Evolutionary conservation across 2,797 vertebrate genomes (phyloP).

Genomic region (Apogon hyalosoma): DNA sequence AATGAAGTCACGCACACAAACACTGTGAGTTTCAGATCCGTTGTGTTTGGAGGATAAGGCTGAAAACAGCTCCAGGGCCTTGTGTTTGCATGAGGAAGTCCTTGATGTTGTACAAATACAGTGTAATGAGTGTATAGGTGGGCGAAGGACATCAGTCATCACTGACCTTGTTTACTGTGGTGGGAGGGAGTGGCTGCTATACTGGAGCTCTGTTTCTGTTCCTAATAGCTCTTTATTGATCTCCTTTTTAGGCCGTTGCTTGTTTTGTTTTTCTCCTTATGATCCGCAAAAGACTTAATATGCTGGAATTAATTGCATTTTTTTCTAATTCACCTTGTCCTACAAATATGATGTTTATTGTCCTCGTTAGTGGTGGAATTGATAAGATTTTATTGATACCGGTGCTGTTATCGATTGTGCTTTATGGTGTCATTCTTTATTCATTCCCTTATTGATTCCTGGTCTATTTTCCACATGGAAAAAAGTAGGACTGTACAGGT

Average conservation of each 20-base stretch:
- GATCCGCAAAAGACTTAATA: not conserved
- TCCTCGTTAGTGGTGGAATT: not conserved
- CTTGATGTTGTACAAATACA: conserved; percentile 65
- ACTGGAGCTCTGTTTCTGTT: conserved; percentile 52
- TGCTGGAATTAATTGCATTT: not conserved
- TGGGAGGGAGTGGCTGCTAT: conserved; percentile 53
- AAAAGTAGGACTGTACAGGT: not conserved
- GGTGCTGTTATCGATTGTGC: too few species aligned
- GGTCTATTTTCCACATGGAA: not conserved
- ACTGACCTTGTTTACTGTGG: conserved; percentile 73
- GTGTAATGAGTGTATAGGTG: conserved; percentile 34
- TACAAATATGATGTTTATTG: too few species aligned
- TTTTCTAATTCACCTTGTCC: too few species aligned
- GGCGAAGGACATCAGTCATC: conserved; percentile 70
- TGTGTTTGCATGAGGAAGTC: conserved; percentile 63
- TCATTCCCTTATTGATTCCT: conserved; percentile 1
- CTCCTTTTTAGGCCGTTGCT: conserved; percentile 18
- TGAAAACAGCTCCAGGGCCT: not conserved
- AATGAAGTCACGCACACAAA: not conserved
- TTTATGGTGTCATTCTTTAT: too few species aligned
- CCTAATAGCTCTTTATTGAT: conserved; percentile 79
- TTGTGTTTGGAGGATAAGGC: not conserved
- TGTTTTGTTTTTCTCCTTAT: conserved; percentile 3
- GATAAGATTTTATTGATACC: too few species aligned
- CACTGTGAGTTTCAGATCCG: not conserved